These are phyloP conservation scores for Scaptomyza tumidula DNA, from an alignment of 2,888 invertebrate genomes.

Conservation along the genomic window DNA sequence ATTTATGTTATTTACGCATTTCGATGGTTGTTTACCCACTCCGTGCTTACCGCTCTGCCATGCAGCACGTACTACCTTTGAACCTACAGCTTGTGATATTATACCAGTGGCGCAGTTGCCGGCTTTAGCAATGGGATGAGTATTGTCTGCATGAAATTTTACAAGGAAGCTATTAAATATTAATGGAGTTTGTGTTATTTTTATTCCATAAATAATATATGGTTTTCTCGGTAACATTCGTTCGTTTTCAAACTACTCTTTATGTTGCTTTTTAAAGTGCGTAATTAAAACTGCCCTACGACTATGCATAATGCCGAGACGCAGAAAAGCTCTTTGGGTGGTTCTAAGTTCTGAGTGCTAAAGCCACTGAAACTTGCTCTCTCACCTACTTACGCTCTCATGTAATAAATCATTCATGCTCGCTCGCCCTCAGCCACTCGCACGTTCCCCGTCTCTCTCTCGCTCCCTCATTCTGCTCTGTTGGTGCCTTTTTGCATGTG, in stretches of 20 bases:
- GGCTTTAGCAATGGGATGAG: constrained; percentile 24
- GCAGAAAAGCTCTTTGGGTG: constrained; percentile 45
- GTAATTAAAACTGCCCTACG: constrained; percentile 27
- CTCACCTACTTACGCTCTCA: constrained; percentile 26
- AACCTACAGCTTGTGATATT: constrained; percentile 49
- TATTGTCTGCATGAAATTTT: not conserved
- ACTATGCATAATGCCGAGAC: constrained; percentile 29
- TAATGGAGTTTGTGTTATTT: not conserved
- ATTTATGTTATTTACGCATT: constrained; percentile 66
- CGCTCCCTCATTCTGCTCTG: constrained; percentile 1
- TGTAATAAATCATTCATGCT: constrained; percentile 38
- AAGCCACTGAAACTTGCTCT: constrained; percentile 31
- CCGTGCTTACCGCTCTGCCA: constrained; percentile 22
- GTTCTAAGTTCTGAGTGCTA: constrained; percentile 38
- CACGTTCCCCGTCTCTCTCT: constrained; percentile 5
- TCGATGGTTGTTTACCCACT: constrained; percentile 56
- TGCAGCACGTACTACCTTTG: constrained; percentile 55
- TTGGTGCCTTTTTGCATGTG: constrained; percentile 16
- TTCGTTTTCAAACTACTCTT: not conserved
- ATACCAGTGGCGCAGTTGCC: constrained; percentile 56
- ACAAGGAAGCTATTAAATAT: not conserved
- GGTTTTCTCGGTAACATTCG: not conserved
- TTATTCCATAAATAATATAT: not conserved
- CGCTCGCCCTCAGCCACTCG: constrained; percentile 5
- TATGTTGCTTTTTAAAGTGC: not conserved